A percentile compares a stretch with the other conserved stretches of the same genome.
Conservation (phyloP, 2,888 invertebrate species). For the Andrena bucephala region DNA sequence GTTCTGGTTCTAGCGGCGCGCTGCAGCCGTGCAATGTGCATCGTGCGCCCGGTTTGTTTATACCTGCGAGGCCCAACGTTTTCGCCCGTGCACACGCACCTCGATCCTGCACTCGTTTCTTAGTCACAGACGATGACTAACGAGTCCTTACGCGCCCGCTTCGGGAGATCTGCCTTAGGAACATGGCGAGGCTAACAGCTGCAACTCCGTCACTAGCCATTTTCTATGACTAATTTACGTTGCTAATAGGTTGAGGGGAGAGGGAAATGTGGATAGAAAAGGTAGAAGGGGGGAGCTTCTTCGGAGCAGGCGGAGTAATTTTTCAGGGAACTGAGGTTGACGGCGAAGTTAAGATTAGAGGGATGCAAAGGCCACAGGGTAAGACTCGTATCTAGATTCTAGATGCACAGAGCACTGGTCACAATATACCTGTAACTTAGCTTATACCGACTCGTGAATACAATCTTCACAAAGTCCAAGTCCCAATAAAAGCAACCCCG, state of each 20-base stretch:
- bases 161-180: slow-evolving; percentile 28
- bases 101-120: slow-evolving; percentile 17
- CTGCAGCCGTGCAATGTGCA: slow-evolving; percentile 6
- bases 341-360: neutral
- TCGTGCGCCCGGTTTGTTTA: slow-evolving; percentile 16
- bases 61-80: neutral
- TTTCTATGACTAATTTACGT: neutral
- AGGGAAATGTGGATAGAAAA: neutral
- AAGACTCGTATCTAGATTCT: too few species aligned
- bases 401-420: too few species aligned
- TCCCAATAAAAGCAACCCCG: too few species aligned
- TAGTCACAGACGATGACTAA: slow-evolving; percentile 54
- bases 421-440: too few species aligned
- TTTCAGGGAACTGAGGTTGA: neutral
- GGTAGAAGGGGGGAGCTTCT: neutral
- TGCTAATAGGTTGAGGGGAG: neutral
- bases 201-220: neutral
- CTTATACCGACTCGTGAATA: too few species aligned
- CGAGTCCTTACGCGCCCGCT: slow-evolving; percentile 39
- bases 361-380: too few species aligned
- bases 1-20: slow-evolving; percentile 33
- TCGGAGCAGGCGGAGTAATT: neutral
- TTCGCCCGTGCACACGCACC: neutral
- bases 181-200: slow-evolving; percentile 1
- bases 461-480: too few species aligned